These are phyloP conservation scores for Pagetopsis macropterus DNA, from an alignment of 2,797 vertebrate genomes.

Conservation along the genomic window DNA sequence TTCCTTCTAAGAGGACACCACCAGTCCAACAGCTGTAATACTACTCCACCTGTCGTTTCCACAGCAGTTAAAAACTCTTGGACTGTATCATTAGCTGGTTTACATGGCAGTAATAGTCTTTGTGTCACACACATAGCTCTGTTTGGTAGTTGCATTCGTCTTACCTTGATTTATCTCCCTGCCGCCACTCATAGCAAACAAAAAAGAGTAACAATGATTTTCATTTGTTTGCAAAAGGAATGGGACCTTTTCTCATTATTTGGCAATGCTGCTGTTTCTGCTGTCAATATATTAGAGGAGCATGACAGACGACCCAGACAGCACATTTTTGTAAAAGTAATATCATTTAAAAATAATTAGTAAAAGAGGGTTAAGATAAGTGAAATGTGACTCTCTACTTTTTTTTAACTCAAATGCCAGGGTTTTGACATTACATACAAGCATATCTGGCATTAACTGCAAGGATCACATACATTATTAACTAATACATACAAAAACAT, in stretches of 20 bases:
- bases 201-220: constrained; percentile 5
- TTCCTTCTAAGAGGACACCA: constrained; percentile 7
- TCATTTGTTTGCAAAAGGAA: constrained; percentile 5
- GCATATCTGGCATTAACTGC: neutral
- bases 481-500: neutral
- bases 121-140: constrained; percentile 20
- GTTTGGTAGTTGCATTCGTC: constrained; percentile 2
- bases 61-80: constrained; percentile 23
- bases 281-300: constrained; percentile 13
- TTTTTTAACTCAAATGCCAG: neutral
- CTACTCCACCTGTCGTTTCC: constrained; percentile 21
- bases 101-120: constrained; percentile 29
- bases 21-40: constrained; percentile 1
- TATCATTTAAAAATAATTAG: constrained; percentile 21
- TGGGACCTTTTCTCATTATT: constrained; percentile 10
- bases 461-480: neutral
- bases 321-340: constrained; percentile 9
- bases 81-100: constrained; percentile 36
- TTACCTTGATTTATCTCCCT: neutral
- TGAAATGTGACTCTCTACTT: neutral
- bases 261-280: constrained; percentile 5
- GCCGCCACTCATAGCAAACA: too few relatives aligned
- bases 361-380: neutral
- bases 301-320: neutral
- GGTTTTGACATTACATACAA: neutral